Percentiles rank a stretch among this genome's conserved stretches.
phyloP scores from a whole-genome alignment of 1,140 invertebrate genomes.

The Drosophila arawakana region DNA sequence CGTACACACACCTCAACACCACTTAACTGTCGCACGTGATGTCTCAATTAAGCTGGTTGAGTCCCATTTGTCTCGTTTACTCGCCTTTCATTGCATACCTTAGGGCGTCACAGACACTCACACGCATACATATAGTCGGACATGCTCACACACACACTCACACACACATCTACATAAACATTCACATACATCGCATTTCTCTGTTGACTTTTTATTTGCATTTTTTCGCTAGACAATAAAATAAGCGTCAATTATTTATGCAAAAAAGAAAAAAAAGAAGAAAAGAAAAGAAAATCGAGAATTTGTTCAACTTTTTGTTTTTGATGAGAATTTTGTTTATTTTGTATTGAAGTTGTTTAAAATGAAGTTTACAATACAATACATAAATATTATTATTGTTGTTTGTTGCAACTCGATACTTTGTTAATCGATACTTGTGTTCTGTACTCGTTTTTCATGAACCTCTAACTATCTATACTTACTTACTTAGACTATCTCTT shows the following conservation, averaged over 20 bases:
- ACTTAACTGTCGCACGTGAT: constrained; percentile 48
- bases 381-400: constrained; percentile 12
- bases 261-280: constrained; percentile 2
- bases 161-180: background rate
- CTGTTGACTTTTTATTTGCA: constrained; percentile 27
- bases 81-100: constrained; percentile 34
- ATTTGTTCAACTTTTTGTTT: background rate
- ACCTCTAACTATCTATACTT: background rate
- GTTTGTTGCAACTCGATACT: constrained; percentile 32
- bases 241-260: constrained; percentile 55
- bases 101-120: constrained; percentile 19
- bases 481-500: constrained; percentile 32
- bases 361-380: background rate
- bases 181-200: constrained; percentile 1
- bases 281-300: background rate
- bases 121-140: background rate
- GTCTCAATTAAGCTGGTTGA: constrained; percentile 46
- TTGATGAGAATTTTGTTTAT: background rate
- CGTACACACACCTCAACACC: constrained; percentile 5
- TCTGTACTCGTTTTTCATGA: constrained; percentile 17
- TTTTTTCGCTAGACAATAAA: constrained; percentile 40
- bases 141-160: constrained; percentile 3
- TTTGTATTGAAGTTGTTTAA: constrained; percentile 1
- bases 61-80: constrained; percentile 27
- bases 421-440: constrained; percentile 22